These are phyloP conservation scores for Nothocercus julius DNA, from an alignment of 2,113 vertebrate species.

Conservation along the genomic window DNA sequence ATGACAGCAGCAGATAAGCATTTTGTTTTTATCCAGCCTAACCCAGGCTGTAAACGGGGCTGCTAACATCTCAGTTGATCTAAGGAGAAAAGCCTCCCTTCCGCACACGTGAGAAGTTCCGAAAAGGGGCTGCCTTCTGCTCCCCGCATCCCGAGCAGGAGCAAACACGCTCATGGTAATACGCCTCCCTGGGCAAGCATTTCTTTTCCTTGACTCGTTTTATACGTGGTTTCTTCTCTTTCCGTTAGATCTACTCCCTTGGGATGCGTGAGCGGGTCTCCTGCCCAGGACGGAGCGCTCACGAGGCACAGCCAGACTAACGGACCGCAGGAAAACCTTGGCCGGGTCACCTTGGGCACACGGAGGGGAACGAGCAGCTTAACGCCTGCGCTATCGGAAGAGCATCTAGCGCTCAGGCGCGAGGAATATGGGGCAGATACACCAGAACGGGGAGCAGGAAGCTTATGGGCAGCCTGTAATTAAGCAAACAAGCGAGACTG, in stretches of 20 bases:
- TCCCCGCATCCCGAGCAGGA: not conserved
- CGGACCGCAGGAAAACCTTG: not conserved
- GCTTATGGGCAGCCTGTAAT: not conserved
- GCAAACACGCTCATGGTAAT: not conserved
- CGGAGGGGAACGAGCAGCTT: not conserved
- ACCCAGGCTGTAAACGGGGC: constrained; percentile 23
- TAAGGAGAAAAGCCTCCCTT: not conserved
- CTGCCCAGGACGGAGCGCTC: no score
- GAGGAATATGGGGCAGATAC: not conserved
- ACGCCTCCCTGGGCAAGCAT: accelerated
- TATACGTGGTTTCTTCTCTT: no score
- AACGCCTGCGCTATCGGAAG: accelerated
- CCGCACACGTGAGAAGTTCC: not conserved
- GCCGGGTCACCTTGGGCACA: not conserved
- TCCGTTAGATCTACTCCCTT: no score
- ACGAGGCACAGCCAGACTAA: not conserved
- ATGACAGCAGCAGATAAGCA: constrained; percentile 37
- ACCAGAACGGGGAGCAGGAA: not conserved
- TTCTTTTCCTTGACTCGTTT: not conserved
- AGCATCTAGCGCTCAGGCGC: not conserved
- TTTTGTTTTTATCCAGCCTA: constrained; percentile 41
- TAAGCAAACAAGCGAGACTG: not conserved
- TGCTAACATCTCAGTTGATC: not conserved
- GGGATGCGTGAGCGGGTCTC: no score
- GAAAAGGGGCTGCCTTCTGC: not conserved